Evolutionary conservation across 2,797 vertebrate genomes (phyloP).

Genomic region (Heliangelus exortis): DNA sequence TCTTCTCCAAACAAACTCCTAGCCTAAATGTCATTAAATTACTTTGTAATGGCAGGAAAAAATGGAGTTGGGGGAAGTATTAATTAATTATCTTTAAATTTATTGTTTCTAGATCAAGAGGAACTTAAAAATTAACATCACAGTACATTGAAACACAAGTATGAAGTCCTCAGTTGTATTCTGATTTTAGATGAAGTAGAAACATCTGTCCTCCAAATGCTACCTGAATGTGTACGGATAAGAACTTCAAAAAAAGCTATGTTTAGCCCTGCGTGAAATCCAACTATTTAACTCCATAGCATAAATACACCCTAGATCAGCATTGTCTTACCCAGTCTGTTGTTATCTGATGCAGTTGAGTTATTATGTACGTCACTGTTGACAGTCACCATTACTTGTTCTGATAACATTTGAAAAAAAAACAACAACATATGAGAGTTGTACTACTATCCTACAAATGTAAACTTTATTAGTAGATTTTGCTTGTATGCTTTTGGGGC

Average conservation of each 20-base stretch:
- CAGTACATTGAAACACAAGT: neutral
- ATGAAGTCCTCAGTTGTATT: neutral
- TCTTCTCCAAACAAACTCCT: neutral
- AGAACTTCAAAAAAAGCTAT: neutral
- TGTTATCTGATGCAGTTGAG: conserved; percentile 61
- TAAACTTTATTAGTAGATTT: neutral
- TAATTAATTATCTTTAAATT: neutral
- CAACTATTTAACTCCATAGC: neutral
- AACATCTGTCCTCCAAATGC: neutral
- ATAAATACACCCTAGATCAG: conserved; percentile 30
- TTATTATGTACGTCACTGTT: conserved; percentile 65
- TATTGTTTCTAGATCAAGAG: neutral
- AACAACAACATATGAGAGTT: conserved; percentile 1
- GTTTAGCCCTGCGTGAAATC: neutral
- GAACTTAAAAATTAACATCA: neutral
- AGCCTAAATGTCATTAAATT: neutral
- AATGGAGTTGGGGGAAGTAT: neutral
- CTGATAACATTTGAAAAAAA: conserved; percentile 57
- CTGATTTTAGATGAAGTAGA: neutral
- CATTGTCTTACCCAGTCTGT: conserved; percentile 56
- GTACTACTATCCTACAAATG: neutral
- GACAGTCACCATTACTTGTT: conserved; percentile 67
- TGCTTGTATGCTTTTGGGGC: accelerated
- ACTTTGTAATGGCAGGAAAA: neutral
- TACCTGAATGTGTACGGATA: accelerated